A percentile compares a stretch with the other conserved stretches of the same genome.
These are phyloP conservation scores for Sclerodermus sp. DNA, from an alignment of 2,888 invertebrate genomes.

Conservation along the genomic window DNA sequence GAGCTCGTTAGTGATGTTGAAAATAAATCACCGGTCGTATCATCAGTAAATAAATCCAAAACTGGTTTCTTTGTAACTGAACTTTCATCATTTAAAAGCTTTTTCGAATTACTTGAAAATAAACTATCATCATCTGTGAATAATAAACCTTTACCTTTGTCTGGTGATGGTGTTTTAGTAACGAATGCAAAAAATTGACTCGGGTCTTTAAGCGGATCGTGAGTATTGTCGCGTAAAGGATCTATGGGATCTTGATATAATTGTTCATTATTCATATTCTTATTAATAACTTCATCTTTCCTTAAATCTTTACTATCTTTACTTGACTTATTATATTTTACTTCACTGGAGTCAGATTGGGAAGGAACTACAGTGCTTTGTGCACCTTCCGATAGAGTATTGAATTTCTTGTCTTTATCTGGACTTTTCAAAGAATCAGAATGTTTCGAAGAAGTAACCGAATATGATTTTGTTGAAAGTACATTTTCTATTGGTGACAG, in stretches of 20 bases:
- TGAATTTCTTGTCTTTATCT: background rate
- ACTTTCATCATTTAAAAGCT: slow-evolving; percentile 15
- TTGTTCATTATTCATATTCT: background rate
- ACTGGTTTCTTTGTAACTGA: slow-evolving; percentile 21
- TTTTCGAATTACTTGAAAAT: slow-evolving; percentile 36
- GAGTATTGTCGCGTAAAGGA: slow-evolving; percentile 45
- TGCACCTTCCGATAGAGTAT: too few species aligned
- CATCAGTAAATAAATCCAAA: slow-evolving; percentile 44
- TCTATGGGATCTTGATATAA: slow-evolving; percentile 29
- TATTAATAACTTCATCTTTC: background rate
- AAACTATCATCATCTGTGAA: slow-evolving; percentile 49
- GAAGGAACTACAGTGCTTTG: too few species aligned
- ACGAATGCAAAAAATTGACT: slow-evolving; percentile 54
- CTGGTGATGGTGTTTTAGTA: slow-evolving; percentile 54
- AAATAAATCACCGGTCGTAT: slow-evolving; percentile 47
- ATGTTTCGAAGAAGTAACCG: background rate
- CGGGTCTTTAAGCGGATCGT: slow-evolving; percentile 51
- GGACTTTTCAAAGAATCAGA: background rate
- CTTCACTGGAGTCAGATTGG: too few species aligned
- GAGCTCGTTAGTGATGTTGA: slow-evolving; percentile 34
- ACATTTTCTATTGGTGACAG: slow-evolving; percentile 45
- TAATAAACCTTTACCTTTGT: slow-evolving; percentile 41
- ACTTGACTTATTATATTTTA: too few species aligned
- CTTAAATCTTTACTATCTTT: too few species aligned
- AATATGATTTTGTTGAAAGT: slow-evolving; percentile 10